Conservation (phyloP, 2,888 invertebrate species). For the Prosapia bicincta region DNA sequence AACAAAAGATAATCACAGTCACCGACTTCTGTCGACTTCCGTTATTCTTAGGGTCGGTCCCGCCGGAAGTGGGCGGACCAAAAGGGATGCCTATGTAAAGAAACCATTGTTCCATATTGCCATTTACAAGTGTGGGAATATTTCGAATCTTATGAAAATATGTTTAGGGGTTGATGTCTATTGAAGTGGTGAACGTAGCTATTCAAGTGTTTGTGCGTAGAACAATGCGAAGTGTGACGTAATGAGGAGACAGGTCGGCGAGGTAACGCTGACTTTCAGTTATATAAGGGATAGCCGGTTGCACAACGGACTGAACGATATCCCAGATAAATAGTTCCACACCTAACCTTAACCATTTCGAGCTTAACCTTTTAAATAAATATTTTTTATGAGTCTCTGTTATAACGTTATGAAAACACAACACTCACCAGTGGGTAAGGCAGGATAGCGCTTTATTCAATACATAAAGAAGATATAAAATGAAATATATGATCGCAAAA, state of each 20-base stretch:
- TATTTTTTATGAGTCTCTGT: too few species aligned
- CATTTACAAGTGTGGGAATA: not conserved
- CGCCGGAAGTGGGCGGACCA: not conserved
- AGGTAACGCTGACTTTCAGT: too few species aligned
- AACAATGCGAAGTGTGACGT: not conserved
- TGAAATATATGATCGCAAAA: too few species aligned
- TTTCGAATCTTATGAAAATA: not conserved
- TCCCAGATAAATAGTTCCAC: too few species aligned
- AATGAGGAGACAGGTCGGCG: not conserved
- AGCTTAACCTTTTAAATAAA: too few species aligned
- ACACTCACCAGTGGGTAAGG: too few species aligned
- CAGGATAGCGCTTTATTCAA: too few species aligned
- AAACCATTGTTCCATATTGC: not conserved
- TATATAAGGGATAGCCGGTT: too few species aligned
- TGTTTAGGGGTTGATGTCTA: not conserved
- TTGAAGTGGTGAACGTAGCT: not conserved
- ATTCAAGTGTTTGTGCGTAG: not conserved
- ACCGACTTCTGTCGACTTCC: not conserved
- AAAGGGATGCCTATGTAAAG: not conserved
- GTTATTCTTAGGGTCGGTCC: not conserved
- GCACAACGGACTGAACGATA: too few species aligned
- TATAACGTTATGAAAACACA: too few species aligned
- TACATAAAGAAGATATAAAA: too few species aligned
- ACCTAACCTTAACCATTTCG: too few species aligned
- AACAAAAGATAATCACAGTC: not conserved